These are phyloP conservation scores for Epinephelus cyanopodus DNA, from an alignment of 2,113 vertebrate species.

Conservation along the genomic window DNA sequence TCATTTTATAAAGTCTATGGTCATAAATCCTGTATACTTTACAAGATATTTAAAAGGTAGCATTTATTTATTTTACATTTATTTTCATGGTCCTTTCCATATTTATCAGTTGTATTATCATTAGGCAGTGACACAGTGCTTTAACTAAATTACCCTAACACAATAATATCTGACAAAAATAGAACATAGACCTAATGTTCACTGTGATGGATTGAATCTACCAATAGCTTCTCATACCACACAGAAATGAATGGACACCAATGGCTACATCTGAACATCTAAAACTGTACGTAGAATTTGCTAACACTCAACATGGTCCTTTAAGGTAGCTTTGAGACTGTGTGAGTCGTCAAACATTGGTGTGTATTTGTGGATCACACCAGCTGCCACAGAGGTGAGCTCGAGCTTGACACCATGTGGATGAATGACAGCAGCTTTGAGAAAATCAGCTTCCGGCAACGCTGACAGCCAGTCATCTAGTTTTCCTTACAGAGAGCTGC, in stretches of 20 bases:
- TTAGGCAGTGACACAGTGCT: neutral
- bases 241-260: neutral
- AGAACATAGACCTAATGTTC: neutral
- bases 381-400: constrained; percentile 3
- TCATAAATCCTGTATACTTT: no score
- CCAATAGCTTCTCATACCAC: neutral
- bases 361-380: no score
- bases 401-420: constrained; percentile 21
- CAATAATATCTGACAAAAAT: neutral
- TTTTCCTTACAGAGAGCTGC: constrained; percentile 21
- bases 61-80: no score
- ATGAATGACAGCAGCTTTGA: constrained; percentile 35
- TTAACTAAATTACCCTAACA: neutral
- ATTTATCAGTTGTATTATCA: neutral
- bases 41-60: neutral
- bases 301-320: neutral
- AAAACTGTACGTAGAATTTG: neutral
- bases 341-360: no score
- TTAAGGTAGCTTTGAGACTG: neutral
- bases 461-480: constrained; percentile 13
- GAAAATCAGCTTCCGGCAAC: constrained; percentile 9
- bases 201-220: neutral
- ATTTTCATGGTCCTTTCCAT: no score
- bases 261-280: neutral
- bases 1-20: no score